phyloP scores from a whole-genome alignment of 2,888 invertebrate species.

The Azorinus chamasolen region DNA sequence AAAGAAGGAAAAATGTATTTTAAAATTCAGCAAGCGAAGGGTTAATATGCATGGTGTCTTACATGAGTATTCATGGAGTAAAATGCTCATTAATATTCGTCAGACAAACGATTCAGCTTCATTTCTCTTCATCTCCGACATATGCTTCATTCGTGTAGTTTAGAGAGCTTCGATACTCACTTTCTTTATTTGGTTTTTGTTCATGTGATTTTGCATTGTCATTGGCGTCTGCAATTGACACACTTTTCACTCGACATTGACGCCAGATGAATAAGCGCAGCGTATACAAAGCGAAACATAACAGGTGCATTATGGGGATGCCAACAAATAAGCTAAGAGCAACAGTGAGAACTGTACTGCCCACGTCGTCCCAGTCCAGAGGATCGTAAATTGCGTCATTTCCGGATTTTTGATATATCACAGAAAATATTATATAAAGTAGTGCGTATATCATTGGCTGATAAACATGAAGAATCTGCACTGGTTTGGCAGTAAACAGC shows the following conservation, averaged over 20 bases:
- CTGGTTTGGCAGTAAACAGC: background rate
- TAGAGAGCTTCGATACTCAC: no score
- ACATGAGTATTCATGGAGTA: no score
- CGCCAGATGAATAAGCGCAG: conserved; percentile 33
- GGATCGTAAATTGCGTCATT: conserved; percentile 60
- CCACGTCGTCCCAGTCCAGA: conserved; percentile 62
- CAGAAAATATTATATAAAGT: conserved; percentile 64
- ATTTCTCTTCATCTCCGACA: no score
- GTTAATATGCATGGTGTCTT: no score
- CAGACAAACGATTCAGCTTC: no score
- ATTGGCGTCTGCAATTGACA: no score
- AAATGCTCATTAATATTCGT: no score
- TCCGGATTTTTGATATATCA: conserved; percentile 62
- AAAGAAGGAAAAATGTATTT: no score
- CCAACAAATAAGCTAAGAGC: conserved; percentile 41
- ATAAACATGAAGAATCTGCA: conserved; percentile 60
- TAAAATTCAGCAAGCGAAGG: no score
- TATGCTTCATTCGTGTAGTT: no score
- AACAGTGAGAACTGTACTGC: conserved; percentile 21
- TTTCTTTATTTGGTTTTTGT: no score
- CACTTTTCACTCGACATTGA: background rate
- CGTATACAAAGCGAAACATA: conserved; percentile 54
- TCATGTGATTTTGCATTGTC: no score
- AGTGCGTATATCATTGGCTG: conserved; percentile 60
- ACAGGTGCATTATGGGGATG: conserved; percentile 59